These are phyloP conservation scores for Cynopterus sphinx DNA, from an alignment of 2,797 vertebrate species.

Conservation along the genomic window DNA sequence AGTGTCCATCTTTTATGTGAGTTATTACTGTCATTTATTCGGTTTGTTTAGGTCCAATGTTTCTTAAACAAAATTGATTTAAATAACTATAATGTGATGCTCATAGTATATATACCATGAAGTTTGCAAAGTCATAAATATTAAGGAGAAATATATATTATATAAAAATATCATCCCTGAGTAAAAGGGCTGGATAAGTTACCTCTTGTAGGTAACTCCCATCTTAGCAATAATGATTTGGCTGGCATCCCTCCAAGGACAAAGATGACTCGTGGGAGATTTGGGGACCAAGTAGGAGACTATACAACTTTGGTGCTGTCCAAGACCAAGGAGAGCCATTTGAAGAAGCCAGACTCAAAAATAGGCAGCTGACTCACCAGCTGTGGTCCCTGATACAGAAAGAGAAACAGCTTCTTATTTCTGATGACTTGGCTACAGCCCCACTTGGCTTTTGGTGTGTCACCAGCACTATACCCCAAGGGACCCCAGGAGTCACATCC, in stretches of 20 bases:
- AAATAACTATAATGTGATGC: background rate
- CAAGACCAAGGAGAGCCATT: background rate
- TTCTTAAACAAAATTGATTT: constrained; percentile 19
- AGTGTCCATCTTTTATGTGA: background rate
- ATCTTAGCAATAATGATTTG: background rate
- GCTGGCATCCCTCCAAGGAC: background rate
- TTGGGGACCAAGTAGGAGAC: background rate
- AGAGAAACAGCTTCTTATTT: background rate
- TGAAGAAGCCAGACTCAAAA: background rate
- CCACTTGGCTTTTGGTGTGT: background rate
- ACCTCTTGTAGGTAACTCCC: background rate
- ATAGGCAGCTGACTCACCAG: background rate
- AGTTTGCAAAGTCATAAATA: background rate
- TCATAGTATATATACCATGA: background rate
- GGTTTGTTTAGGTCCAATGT: background rate
- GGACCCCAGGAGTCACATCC: background rate
- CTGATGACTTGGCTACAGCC: background rate
- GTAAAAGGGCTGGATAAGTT: background rate
- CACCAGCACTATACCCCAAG: background rate
- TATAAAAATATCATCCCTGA: background rate
- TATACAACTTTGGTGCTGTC: background rate
- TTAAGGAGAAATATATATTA: background rate
- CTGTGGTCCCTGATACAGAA: background rate
- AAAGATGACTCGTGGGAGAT: background rate
- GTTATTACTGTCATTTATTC: background rate